Base-by-base conservation (phyloP, 2,797 vertebrate species). In the Danio tinwini region DNA sequence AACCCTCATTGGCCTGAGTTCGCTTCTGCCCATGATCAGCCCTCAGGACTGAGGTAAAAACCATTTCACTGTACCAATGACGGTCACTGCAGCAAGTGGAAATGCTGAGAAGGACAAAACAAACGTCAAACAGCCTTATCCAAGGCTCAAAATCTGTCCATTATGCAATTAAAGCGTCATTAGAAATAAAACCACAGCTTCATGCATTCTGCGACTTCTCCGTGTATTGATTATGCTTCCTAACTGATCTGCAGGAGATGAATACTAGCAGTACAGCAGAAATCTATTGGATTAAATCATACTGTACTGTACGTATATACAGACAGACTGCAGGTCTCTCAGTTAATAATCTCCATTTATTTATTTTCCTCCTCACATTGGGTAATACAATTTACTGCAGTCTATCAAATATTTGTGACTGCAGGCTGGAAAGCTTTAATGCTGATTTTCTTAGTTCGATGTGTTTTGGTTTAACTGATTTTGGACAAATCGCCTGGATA, bases 1-100 rank as follows among this genome's bases (percentile, higher is more conserved):
- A 63, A 13, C 77, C 68, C 68, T 68, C 77, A 73, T 9, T 64
- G 13, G 40, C 19, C 58, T 64, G 11, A 47, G 58, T 56, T 73
- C 59, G 56, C 40, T 63, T 40, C 8, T 39, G 14, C 37, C 67
- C 21, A 59, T 59, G 55, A 14, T 50, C 42, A 59, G 44, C 65
- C 37, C 70, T 65, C 37, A 40, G 29, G 55, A 61, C 55, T 16
- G 17, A 78, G 40, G 67, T 37, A 52, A 78, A 70, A 71, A 62
- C 0, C 56, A 29, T 53, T 78, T 71, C 62, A 70, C 56, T 52
- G 55, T 62, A 62, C 55, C 61, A 70, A 53, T 62, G 8, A 37
- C 19, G 52, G 40, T 58, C 67, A 58, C 13, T 59, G 55, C 14
- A 44, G 40, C 40, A 4, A 45, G 42, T 52, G 50, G n/a, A 64